These are phyloP conservation scores for Rosalia funebris DNA, from an alignment of 2,888 invertebrate species.

Conservation along the genomic window DNA sequence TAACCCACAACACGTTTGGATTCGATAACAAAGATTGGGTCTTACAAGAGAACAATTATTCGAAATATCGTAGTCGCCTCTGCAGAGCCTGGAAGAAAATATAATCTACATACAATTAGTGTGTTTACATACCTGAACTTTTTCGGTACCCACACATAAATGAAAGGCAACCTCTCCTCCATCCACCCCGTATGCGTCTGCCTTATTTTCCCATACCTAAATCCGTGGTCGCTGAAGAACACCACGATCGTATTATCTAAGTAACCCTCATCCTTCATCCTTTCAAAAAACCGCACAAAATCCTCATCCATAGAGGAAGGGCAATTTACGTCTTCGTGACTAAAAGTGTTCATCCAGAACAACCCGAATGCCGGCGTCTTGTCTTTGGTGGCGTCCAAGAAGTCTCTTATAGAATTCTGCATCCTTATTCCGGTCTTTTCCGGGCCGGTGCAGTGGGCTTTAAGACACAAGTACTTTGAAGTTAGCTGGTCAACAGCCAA, in stretches of 20 bases:
- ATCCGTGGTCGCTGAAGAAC: conserved; percentile 83
- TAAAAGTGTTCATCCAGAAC: conserved; percentile 80
- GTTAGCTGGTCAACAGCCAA: conserved; percentile 71
- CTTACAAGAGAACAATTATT: no score
- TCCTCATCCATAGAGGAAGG: conserved; percentile 75
- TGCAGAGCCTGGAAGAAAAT: no score
- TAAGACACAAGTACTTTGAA: conserved; percentile 60
- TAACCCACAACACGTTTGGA: no score
- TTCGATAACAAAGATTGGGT: no score
- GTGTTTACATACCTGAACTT: conserved; percentile 65
- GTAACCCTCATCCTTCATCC: conserved; percentile 70
- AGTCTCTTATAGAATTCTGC: conserved; percentile 74
- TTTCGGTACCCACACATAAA: conserved; percentile 76
- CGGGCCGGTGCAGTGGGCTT: conserved; percentile 70
- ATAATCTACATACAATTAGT: no score
- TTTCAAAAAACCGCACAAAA: conserved; percentile 70
- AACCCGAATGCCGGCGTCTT: conserved; percentile 76
- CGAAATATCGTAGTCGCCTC: no score
- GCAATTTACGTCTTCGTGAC: conserved; percentile 76
- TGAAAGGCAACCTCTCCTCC: conserved; percentile 81
- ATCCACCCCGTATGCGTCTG: conserved; percentile 77
- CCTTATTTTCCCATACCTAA: conserved; percentile 78
- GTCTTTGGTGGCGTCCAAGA: conserved; percentile 67
- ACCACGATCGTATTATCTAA: conserved; percentile 75
- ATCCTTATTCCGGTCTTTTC: conserved; percentile 74